Conservation (phyloP, 2,797 vertebrate species). For the Acridotheres tristis region DNA sequence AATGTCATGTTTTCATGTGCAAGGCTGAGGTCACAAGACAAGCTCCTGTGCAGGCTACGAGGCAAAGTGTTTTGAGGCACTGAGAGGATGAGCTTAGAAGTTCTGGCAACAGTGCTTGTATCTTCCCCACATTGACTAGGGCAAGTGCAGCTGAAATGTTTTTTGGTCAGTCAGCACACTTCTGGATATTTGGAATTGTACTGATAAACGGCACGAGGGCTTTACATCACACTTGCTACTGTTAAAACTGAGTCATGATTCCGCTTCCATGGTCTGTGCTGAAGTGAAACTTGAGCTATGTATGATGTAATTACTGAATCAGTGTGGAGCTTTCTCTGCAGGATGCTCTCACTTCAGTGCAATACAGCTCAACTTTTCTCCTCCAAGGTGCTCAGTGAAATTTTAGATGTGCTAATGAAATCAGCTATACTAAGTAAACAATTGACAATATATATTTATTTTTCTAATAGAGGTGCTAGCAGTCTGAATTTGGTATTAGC, state of each 20-base stretch:
- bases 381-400: background rate
- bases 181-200: background rate
- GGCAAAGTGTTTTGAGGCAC: background rate
- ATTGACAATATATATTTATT: background rate
- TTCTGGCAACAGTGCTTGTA: background rate
- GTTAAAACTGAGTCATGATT: slow-evolving; percentile 12
- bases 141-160: background rate
- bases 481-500: background rate
- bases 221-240: background rate
- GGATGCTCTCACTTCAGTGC: background rate
- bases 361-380: background rate
- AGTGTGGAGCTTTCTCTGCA: background rate
- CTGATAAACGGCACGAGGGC: background rate
- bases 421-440: background rate
- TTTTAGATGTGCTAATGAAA: background rate
- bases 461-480: background rate
- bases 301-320: background rate
- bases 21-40: background rate
- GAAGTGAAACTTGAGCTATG: background rate
- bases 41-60: background rate
- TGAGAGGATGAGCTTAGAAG: fast-evolving
- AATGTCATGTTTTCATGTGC: background rate
- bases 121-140: background rate
- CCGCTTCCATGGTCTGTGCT: background rate
- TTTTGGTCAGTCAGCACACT: background rate